These are phyloP conservation scores for Nymphicus hollandicus DNA, from an alignment of 2,113 vertebrate genomes.

Conservation along the genomic window DNA sequence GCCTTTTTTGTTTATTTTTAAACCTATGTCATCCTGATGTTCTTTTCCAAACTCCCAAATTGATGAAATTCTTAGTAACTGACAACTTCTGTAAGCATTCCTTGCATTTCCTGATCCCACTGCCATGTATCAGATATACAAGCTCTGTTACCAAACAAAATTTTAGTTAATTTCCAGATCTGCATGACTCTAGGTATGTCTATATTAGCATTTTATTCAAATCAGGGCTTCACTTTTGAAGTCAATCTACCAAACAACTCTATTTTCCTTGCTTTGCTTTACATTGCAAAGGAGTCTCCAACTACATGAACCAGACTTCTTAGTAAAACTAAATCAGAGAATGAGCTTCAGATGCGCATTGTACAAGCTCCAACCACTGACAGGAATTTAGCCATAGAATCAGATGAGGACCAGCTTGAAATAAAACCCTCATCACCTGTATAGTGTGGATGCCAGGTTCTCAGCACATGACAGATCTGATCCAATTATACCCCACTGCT, in stretches of 20 bases:
- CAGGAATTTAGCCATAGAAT: not conserved
- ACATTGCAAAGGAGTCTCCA: constrained; percentile 13
- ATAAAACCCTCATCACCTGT: not conserved
- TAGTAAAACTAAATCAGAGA: not conserved
- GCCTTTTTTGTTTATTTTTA: not conserved
- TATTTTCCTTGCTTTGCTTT: not conserved
- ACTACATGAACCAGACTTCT: not conserved
- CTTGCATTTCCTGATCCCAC: not conserved
- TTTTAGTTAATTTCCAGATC: not conserved
- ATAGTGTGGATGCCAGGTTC: not conserved
- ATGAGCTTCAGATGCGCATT: not conserved
- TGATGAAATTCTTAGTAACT: not conserved
- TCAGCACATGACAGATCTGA: not conserved
- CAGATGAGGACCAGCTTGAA: not conserved
- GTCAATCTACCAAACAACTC: not conserved
- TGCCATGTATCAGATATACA: not conserved
- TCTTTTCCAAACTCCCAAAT: not conserved
- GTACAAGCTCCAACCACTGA: not conserved
- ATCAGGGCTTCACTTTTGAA: not conserved
- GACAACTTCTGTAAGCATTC: not conserved
- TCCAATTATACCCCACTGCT: not conserved
- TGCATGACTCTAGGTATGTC: not conserved
- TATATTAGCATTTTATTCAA: not conserved
- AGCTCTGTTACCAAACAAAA: not conserved
- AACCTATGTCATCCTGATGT: not conserved